Conservation (phyloP, 1,140 invertebrate species). For the Acromyrmex charruanus region DNA sequence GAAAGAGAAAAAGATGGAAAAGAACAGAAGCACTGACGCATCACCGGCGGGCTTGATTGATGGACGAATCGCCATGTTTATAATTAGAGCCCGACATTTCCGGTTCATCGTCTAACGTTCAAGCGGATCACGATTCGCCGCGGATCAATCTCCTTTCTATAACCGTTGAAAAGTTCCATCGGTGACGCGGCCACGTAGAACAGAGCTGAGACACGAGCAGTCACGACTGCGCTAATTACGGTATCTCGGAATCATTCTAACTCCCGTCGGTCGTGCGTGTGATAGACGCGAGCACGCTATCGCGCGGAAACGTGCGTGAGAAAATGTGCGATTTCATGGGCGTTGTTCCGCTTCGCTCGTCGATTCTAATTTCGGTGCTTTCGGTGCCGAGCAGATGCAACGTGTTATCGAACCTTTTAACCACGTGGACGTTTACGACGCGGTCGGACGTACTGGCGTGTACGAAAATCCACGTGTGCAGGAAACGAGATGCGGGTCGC, state of each 20-base stretch:
- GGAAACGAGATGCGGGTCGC: constrained; percentile 82
- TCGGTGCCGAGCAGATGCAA: constrained; percentile 75
- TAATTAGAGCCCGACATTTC: constrained; percentile 84
- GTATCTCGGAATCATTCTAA: background rate
- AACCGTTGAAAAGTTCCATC: background rate
- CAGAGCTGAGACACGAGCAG: background rate
- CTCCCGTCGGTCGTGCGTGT: background rate
- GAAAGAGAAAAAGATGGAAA: constrained; percentile 59
- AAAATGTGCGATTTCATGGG: constrained; percentile 48
- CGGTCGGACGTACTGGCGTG: constrained; percentile 52
- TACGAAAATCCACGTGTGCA: constrained; percentile 80
- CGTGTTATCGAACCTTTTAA: constrained; percentile 80
- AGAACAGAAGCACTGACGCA: constrained; percentile 57
- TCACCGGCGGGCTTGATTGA: constrained; percentile 77
- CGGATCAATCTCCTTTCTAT: constrained; percentile 43
- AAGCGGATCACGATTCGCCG: constrained; percentile 17
- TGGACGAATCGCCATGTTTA: constrained; percentile 83
- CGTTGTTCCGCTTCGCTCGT: constrained; percentile 40
- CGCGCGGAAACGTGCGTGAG: constrained; percentile 33
- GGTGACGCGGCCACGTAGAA: background rate
- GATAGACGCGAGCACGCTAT: background rate
- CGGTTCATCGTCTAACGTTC: constrained; percentile 68
- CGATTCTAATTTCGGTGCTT: constrained; percentile 68
- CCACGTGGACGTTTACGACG: constrained; percentile 78
- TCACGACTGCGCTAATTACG: background rate